Evolutionary conservation across 2,888 invertebrate species (phyloP), one percentile per base, ranked within the genome.

Genomic region (Cryptophagus acutangulus): DNA sequence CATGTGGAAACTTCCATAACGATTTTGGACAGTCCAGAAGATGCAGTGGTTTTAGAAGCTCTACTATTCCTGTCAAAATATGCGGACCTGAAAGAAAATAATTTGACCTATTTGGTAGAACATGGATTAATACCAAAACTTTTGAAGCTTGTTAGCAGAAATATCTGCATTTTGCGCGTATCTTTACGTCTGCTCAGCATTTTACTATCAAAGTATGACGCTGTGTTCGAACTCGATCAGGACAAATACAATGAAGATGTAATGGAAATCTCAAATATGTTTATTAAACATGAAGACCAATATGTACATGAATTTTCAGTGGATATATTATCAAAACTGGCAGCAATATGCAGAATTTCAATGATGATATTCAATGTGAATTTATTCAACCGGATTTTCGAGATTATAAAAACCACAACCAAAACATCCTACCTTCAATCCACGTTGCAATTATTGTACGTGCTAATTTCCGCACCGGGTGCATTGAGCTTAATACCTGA

Each of bases 1-100:
- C 54, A 62, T 46, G 54, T 63, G 9, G 59, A 61, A 45, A 61
- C 63, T 5, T 63, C 63, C 5, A 58, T 63, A 20, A 49, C 57
- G 4, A 51, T 63, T 28, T 39, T 63, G 5, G 58, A 56, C 17
- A 60, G 57, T 44, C 52, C 55, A 1, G 62, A 62, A 50, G 42
- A 50, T 28, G 54, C 53, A 33, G 44, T 63, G 4, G 58, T 62
- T 3, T 38, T 60, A 9, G 63, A 63, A 49, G 45, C 61, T 1
- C 48, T 62, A 28, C 42, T 61, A 25, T 62, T 61, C 40, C 35
- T 62, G 20, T 62, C 61, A 3, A 61, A 61, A 51, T 62, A 61
- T 45, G 58, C 56, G 1, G 60, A 62, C 43, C 45, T 57, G 13
- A 49, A 57, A 17, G 42, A 46, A 13, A 57, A 56, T 33, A 61